A percentile compares a stretch with the other conserved stretches of the same genome.
phyloP scores from a whole-genome alignment of 2,888 invertebrate genomes.

The Perizoma flavofasciatum region DNA sequence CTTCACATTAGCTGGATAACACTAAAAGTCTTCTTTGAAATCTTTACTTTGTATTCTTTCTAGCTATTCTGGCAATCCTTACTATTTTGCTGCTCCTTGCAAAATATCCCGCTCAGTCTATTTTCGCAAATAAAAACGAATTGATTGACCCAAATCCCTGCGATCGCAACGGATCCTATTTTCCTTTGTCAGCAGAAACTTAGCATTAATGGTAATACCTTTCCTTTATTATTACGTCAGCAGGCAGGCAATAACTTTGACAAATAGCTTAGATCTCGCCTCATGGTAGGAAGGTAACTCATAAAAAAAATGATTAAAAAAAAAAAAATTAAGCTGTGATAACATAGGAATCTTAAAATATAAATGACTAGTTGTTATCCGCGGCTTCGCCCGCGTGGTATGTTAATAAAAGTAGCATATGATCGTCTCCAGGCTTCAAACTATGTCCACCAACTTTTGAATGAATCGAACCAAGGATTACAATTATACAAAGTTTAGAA shows the following conservation, averaged over 20 bases:
- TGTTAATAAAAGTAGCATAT: too few species aligned
- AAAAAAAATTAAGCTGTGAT: too few species aligned
- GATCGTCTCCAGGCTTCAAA: too few species aligned
- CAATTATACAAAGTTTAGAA: too few species aligned
- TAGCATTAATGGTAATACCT: slow-evolving; percentile 60
- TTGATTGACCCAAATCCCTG: slow-evolving; percentile 68
- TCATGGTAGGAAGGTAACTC: too few species aligned
- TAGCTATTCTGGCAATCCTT: slow-evolving; percentile 1
- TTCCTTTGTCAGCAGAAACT: slow-evolving; percentile 69
- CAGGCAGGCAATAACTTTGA: slow-evolving; percentile 26
- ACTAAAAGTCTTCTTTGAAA: slow-evolving; percentile 12
- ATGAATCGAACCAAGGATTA: too few species aligned
- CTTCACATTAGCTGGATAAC: slow-evolving; percentile 1
- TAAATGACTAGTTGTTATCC: too few species aligned
- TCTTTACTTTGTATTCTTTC: slow-evolving; percentile 8
- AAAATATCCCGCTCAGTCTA: slow-evolving; percentile 21
- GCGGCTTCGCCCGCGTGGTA: too few species aligned
- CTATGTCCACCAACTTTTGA: too few species aligned
- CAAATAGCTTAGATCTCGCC: slow-evolving; percentile 64
- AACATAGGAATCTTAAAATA: too few species aligned
- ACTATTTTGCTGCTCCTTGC: slow-evolving; percentile 9
- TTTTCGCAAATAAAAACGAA: slow-evolving; percentile 55
- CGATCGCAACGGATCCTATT: slow-evolving; percentile 56
- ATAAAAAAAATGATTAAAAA: too few species aligned
- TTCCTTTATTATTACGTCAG: slow-evolving; percentile 48